A percentile compares a stretch with the other conserved stretches of the same genome.
phyloP scores from a whole-genome alignment of 2,888 invertebrate species.

The Suillia variegata region DNA sequence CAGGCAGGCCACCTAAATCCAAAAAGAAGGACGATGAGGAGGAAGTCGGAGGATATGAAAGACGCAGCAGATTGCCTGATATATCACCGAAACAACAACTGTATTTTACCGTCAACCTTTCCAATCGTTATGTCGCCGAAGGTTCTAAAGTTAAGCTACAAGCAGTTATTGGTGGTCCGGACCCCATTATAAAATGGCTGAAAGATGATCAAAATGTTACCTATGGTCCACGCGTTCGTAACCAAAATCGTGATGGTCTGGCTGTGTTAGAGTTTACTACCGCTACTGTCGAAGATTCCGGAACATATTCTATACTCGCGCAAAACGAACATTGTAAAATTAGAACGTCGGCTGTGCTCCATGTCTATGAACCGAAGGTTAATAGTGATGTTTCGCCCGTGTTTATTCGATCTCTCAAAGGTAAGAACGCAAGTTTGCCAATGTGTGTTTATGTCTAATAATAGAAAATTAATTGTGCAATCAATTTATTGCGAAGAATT shows the following conservation, averaged over 20 bases:
- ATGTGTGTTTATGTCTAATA: constrained; percentile 26
- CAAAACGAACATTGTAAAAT: constrained; percentile 75
- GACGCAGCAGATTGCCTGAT: constrained; percentile 60
- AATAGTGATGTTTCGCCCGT: constrained; percentile 71
- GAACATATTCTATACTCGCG: constrained; percentile 79
- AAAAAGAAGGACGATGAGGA: constrained; percentile 45
- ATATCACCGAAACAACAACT: constrained; percentile 62
- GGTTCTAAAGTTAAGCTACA: constrained; percentile 79
- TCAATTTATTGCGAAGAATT: no score
- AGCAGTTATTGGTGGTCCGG: constrained; percentile 77
- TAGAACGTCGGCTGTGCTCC: constrained; percentile 72
- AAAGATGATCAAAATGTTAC: constrained; percentile 68
- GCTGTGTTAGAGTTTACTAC: constrained; percentile 76
- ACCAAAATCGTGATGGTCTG: constrained; percentile 67
- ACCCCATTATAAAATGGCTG: constrained; percentile 76
- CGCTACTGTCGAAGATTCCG: constrained; percentile 72
- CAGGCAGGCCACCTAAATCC: constrained; percentile 40
- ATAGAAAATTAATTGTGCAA: constrained; percentile 37
- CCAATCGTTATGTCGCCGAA: constrained; percentile 62
- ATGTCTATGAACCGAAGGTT: constrained; percentile 67
- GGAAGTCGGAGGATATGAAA: constrained; percentile 64
- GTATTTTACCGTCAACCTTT: constrained; percentile 56
- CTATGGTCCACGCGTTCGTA: constrained; percentile 55
- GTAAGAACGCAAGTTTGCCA: constrained; percentile 59
- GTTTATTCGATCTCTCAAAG: constrained; percentile 75